Evolutionary conservation across 2,113 vertebrate species (phyloP).

Genomic region (Hydrolagus affinis): DNA sequence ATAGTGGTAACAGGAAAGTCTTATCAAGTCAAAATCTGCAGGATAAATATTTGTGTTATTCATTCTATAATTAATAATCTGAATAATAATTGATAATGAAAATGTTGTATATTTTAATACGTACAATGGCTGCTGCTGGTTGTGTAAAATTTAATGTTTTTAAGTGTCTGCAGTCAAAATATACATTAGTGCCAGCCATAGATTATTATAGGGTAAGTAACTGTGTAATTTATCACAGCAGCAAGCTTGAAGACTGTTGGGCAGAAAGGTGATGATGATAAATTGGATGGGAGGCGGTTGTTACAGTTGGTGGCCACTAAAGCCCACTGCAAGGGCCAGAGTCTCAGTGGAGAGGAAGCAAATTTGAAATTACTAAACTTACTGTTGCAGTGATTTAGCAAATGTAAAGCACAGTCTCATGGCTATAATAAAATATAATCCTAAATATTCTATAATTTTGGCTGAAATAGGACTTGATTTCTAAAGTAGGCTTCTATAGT

Average conservation of each 20-base stretch:
- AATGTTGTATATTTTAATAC: slow-evolving; percentile 44
- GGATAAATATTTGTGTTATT: too few relatives aligned
- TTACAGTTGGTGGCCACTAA: neutral
- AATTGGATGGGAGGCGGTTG: slow-evolving; percentile 39
- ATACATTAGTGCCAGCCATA: slow-evolving; percentile 37
- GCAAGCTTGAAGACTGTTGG: slow-evolving; percentile 45
- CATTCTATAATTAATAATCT: too few relatives aligned
- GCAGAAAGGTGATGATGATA: slow-evolving; percentile 42
- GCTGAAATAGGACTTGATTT: neutral
- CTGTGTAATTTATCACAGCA: slow-evolving; percentile 45
- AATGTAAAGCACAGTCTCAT: slow-evolving; percentile 33
- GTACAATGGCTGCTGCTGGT: slow-evolving; percentile 38
- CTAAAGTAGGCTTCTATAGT: neutral
- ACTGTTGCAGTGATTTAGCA: slow-evolving; percentile 33
- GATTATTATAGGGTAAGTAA: slow-evolving; percentile 47
- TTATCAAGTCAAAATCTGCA: too few relatives aligned
- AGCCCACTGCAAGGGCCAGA: neutral
- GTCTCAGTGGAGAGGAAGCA: slow-evolving; percentile 32
- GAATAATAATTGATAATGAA: slow-evolving; percentile 41
- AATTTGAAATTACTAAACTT: slow-evolving; percentile 33
- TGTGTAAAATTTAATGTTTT: slow-evolving; percentile 43
- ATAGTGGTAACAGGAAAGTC: too few relatives aligned
- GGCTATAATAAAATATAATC: neutral
- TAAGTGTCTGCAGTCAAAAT: slow-evolving; percentile 40
- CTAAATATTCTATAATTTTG: slow-evolving; percentile 7